Percentiles rank a stretch among this genome's conserved stretches.
phyloP scores from a whole-genome alignment of 2,113 vertebrate genomes.

The Myiopsitta monachus region DNA sequence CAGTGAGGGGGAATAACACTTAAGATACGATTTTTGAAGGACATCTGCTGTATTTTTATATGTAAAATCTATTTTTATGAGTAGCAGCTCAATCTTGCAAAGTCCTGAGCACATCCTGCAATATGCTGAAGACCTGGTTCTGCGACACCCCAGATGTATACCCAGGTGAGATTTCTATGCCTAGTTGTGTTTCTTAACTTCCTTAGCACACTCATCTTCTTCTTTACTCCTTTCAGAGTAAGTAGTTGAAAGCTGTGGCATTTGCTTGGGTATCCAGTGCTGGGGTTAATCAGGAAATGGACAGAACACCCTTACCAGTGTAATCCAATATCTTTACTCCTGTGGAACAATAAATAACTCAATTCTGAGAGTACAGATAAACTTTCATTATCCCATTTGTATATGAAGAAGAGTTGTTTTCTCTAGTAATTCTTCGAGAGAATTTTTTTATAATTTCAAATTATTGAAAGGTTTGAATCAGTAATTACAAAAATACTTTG shows the following conservation, averaged over 20 bases:
- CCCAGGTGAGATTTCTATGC: neutral
- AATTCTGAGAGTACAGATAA: neutral
- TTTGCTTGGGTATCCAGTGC: neutral
- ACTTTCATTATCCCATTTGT: conserved; percentile 25
- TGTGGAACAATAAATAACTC: conserved; percentile 49
- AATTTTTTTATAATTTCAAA: conserved; percentile 12
- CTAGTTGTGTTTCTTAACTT: neutral
- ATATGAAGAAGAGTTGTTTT: conserved; percentile 16
- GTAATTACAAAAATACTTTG: neutral
- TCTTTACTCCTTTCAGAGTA: neutral
- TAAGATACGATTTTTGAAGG: conserved; percentile 58
- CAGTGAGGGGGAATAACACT: conserved; percentile 46
- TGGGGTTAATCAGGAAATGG: neutral
- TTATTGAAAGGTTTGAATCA: neutral
- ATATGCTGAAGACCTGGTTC: neutral
- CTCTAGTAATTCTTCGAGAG: conserved; percentile 4
- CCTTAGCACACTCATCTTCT: neutral
- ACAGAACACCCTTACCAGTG: neutral
- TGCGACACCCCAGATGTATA: neutral
- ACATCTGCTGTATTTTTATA: conserved; percentile 73
- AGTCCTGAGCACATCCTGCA: neutral
- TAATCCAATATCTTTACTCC: neutral
- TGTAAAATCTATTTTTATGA: conserved; percentile 32
- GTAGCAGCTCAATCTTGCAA: neutral
- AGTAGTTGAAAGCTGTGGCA: neutral